Evolutionary conservation across 2,888 invertebrate genomes (phyloP).

Genomic region (Aporophyla lueneburgensis): DNA sequence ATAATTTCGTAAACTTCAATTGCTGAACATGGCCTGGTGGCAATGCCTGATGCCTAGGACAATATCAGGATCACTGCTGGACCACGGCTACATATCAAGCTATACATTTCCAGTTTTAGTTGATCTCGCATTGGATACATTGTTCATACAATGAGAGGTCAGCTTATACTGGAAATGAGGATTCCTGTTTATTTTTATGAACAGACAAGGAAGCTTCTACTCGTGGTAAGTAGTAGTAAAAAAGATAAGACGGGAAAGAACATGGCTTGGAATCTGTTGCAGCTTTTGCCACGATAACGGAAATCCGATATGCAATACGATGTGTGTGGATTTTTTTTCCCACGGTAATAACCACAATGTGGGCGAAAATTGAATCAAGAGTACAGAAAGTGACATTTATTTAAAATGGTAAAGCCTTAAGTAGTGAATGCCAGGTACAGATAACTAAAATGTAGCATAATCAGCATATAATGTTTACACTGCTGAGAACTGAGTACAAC

Average conservation of each 20-base stretch:
- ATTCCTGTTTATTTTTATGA: constrained; percentile 9
- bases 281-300: not conserved
- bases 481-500: too few species aligned
- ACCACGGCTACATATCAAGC: not conserved
- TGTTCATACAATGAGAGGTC: too few species aligned
- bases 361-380: not conserved
- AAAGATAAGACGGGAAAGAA: constrained; percentile 9
- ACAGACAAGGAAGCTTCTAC: not conserved
- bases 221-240: not conserved
- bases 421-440: not conserved
- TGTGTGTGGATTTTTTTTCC: not conserved
- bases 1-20: not conserved
- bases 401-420: not conserved
- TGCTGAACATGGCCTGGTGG: not conserved
- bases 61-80: not conserved
- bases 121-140: too few species aligned
- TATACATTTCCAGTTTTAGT: too few species aligned
- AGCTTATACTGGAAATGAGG: not conserved
- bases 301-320: constrained; percentile 8
- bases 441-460: not conserved
- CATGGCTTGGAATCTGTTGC: not conserved
- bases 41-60: not conserved
- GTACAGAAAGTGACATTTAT: not conserved
- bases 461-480: too few species aligned
- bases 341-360: constrained; percentile 1